These are phyloP conservation scores for Trichosurus vulpecula DNA, from an alignment of 2,797 vertebrate species.

Conservation along the genomic window DNA sequence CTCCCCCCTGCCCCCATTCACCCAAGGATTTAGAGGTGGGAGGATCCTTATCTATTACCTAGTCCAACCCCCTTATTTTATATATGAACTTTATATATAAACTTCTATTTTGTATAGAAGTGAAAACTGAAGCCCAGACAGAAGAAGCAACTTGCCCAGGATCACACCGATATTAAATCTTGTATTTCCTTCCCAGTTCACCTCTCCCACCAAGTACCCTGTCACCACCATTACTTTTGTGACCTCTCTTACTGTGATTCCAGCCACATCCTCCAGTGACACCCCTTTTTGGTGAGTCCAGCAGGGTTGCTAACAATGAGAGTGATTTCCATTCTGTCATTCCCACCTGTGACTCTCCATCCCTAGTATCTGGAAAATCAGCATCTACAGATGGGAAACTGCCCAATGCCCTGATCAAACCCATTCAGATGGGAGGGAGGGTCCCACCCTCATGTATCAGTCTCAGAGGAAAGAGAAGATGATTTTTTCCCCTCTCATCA, in stretches of 20 bases:
- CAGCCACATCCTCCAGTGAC: not conserved
- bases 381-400: not conserved
- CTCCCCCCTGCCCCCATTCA: not conserved
- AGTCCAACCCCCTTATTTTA: not conserved
- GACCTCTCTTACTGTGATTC: not conserved
- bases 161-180: not conserved
- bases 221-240: not conserved
- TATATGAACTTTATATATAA: not conserved
- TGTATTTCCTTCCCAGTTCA: not conserved
- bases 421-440: not conserved
- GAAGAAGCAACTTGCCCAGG: not conserved
- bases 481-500: not conserved
- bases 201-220: slow-evolving; percentile 1
- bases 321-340: not conserved
- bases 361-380: not conserved
- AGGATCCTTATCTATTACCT: not conserved
- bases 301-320: not conserved
- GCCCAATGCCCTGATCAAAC: not conserved
- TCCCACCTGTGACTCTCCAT: slow-evolving; percentile 4
- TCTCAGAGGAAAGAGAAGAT: not conserved
- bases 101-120: not conserved
- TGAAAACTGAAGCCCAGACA: not conserved
- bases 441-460: not conserved
- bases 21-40: not conserved
- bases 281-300: not conserved